Percentiles rank a stretch among this genome's conserved stretches.
These are phyloP conservation scores for Zoroaster sp. DNA, from an alignment of 53 echinoderm and acorn worm genomes.

Conservation along the genomic window DNA sequence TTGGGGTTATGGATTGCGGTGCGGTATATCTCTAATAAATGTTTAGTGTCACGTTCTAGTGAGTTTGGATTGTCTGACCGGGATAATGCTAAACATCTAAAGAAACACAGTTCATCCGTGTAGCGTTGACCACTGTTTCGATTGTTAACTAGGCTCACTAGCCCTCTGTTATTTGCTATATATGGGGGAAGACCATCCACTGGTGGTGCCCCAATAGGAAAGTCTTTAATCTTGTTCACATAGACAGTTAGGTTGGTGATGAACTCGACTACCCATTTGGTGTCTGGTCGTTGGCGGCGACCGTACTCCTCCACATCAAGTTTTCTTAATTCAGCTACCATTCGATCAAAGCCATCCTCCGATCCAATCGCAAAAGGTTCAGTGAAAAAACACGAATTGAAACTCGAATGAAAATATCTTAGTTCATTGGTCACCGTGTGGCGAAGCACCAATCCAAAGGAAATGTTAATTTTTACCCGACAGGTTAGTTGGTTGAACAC, in stretches of 20 bases:
- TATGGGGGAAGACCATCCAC: neutral
- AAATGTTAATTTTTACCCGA: neutral
- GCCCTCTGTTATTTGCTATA: neutral
- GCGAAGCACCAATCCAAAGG: slow-evolving; percentile 23
- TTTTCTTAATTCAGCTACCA: neutral
- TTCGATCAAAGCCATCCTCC: neutral
- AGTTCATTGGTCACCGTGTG: neutral
- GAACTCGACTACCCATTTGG: slow-evolving; percentile 49
- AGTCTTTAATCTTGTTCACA: neutral
- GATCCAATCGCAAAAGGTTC: slow-evolving; percentile 17
- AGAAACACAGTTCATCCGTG: slow-evolving; percentile 54
- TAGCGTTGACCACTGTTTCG: neutral
- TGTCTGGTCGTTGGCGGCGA: neutral
- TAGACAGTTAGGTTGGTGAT: slow-evolving; percentile 42
- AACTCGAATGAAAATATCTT: slow-evolving; percentile 11
- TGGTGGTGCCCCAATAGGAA: neutral
- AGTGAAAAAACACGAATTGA: neutral
- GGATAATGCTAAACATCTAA: slow-evolving; percentile 25
- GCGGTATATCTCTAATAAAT: neutral
- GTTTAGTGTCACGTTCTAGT: neutral
- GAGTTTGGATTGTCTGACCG: neutral
- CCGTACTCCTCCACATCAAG: slow-evolving; percentile 2
- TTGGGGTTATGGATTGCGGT: neutral
- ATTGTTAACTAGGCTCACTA: neutral
- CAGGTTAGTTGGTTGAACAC: neutral